Evolutionary conservation across 2,797 vertebrate genomes (phyloP).

Genomic region (Acrossocheilus fasciatus): DNA sequence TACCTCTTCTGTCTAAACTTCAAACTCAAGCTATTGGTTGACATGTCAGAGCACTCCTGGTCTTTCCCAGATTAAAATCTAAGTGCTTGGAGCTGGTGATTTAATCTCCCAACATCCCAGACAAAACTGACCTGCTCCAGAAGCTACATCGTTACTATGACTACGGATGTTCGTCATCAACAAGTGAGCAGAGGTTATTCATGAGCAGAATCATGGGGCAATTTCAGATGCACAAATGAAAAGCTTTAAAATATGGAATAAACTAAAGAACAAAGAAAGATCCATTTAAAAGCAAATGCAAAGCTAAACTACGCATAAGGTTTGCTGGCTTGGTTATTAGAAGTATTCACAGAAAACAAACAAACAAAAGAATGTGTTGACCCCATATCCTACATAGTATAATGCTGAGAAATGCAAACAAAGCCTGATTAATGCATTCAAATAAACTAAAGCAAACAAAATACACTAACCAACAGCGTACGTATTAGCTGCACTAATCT

Average conservation of each 20-base stretch:
- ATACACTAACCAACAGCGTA: constrained; percentile 25
- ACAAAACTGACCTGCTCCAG: constrained; percentile 9
- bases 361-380: constrained; percentile 8
- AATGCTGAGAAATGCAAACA: constrained; percentile 15
- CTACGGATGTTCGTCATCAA: constrained; percentile 28
- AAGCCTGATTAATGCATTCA: constrained; percentile 22
- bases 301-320: background rate
- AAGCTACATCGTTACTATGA: background rate
- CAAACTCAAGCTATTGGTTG: background rate
- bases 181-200: constrained; percentile 27
- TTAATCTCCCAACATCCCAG: constrained; percentile 13
- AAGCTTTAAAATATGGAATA: background rate
- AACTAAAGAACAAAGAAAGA: background rate
- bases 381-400: constrained; percentile 5
- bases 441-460: constrained; percentile 31
- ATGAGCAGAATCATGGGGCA: background rate
- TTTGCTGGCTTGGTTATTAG: background rate
- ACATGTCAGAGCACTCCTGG: background rate
- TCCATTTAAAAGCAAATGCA: background rate
- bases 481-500: constrained; percentile 43
- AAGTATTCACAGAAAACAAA: background rate
- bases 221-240: background rate
- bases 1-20: background rate
- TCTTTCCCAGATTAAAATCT: background rate
- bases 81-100: background rate